Conservation (phyloP, 2,113 vertebrate genomes). For the Muntiacus reevesi region DNA sequence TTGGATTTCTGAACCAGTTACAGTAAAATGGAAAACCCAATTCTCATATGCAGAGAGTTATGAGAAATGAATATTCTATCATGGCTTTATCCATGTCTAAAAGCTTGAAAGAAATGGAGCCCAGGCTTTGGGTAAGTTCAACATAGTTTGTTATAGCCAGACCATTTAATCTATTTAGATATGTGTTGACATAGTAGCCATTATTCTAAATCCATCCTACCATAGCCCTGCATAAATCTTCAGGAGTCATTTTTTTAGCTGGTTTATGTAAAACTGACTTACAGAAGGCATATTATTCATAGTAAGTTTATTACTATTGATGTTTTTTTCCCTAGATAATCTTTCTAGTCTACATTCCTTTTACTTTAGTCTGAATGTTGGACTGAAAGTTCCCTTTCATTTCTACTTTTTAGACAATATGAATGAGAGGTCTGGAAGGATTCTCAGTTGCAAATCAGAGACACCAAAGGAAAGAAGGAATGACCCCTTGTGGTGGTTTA, state of each 20-base stretch:
- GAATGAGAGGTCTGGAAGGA: background rate
- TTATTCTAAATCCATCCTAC: background rate
- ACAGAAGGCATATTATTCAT: background rate
- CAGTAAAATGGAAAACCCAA: background rate
- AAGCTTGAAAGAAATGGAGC: background rate
- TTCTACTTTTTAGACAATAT: background rate
- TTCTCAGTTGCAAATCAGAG: background rate
- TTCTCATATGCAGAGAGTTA: background rate
- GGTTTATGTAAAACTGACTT: background rate
- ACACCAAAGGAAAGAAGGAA: background rate
- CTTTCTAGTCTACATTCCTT: background rate
- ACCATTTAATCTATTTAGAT: background rate
- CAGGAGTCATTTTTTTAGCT: background rate
- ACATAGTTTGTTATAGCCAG: background rate
- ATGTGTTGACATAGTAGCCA: background rate
- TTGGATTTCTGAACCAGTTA: background rate
- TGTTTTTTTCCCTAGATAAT: background rate
- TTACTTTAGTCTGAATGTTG: background rate
- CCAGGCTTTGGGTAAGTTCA: background rate
- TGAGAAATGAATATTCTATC: background rate
- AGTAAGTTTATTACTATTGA: background rate
- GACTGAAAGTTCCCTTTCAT: background rate
- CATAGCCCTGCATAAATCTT: background rate
- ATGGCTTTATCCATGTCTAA: background rate
- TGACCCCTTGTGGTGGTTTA: constrained; percentile 22